Evolutionary conservation across 2,113 vertebrate species (phyloP), one percentile per base, ranked within the genome.

Genomic region (Calyptommatus sinebrachiatus): DNA sequence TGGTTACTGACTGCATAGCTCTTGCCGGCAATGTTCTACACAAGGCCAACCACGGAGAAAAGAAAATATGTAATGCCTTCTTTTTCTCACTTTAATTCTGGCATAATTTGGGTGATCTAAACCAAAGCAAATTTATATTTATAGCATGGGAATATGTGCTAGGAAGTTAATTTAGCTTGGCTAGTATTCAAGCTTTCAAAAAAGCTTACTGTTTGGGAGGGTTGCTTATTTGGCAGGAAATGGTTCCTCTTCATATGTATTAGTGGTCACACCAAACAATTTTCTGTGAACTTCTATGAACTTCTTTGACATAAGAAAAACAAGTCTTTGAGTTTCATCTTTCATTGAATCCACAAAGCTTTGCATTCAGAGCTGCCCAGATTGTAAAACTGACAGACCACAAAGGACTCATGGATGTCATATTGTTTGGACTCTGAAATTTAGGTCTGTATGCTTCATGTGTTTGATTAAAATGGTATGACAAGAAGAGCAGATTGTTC

Each of bases 341-440:
- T 88, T 84, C 31, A 24, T 78, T 4, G 86, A 89, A 85, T 83
- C 46, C 67, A 87, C 69, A 85, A 90, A 78, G 57, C 66, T 78
- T 63, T 82, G 18, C 69, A 83, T 76, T 72, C 80, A 89, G 35
- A 81, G 24, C 81, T 81, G 71, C 1, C 11, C 2, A 50, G 22
- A 88, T 82, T 88, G 69, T 88, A 79, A 86, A 31, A 80, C 26
- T 16, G 61, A 83, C 57, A 77, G 83, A 21, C 79, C 72, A 76
- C 31, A 88, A 67, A 28, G 16, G 77, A 81, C 74, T 83, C 70
- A 85, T 5, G 86, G 26, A 4, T 78, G 76, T 61, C 5, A 57
- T 73, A 63, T 73, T 46, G 1, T 77, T 65, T 68, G 81, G 20
- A 46, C 29, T 41, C 0, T 12, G 0, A n/a, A 14, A 63, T 86